A percentile compares a stretch with the other conserved stretches of the same genome.
These are phyloP conservation scores for Catostomus latipinnis DNA, from an alignment of 2,797 vertebrate species.

Conservation along the genomic window DNA sequence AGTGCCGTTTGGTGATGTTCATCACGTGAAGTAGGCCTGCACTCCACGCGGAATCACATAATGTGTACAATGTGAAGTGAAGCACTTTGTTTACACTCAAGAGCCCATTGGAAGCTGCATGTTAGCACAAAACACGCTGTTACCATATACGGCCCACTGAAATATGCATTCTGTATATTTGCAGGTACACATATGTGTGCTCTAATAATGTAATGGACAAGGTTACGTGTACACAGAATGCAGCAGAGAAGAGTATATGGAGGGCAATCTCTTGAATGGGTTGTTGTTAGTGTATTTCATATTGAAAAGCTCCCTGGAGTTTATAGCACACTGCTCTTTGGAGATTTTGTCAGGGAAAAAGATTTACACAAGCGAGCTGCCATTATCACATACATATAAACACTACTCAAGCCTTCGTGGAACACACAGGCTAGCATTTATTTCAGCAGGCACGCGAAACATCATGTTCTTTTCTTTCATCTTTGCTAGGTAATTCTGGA, in stretches of 20 bases:
- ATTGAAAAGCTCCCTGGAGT: neutral
- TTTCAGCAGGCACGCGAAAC: slow-evolving; percentile 1
- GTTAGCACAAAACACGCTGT: neutral
- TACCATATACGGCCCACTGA: neutral
- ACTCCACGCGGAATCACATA: neutral
- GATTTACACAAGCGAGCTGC: neutral
- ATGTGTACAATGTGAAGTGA: slow-evolving; percentile 13
- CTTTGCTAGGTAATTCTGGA: slow-evolving; percentile 47
- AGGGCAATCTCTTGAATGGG: slow-evolving; percentile 15
- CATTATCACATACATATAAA: slow-evolving; percentile 17
- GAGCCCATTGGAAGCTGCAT: slow-evolving; percentile 1
- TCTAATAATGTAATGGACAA: neutral
- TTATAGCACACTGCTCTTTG: slow-evolving; percentile 37
- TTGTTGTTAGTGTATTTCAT: slow-evolving; percentile 26
- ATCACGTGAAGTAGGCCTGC: neutral
- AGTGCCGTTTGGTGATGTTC: slow-evolving; percentile 15
- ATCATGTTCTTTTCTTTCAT: slow-evolving; percentile 46
- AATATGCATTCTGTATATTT: neutral
- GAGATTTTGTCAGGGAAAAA: slow-evolving; percentile 5
- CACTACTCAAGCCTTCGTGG: neutral
- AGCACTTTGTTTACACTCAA: slow-evolving; percentile 29
- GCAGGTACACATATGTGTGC: neutral
- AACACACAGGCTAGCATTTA: neutral
- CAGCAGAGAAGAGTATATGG: neutral
- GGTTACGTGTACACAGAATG: neutral